These are phyloP conservation scores for Hemibates koningsi DNA, from an alignment of 2,113 vertebrate genomes.

Conservation along the genomic window DNA sequence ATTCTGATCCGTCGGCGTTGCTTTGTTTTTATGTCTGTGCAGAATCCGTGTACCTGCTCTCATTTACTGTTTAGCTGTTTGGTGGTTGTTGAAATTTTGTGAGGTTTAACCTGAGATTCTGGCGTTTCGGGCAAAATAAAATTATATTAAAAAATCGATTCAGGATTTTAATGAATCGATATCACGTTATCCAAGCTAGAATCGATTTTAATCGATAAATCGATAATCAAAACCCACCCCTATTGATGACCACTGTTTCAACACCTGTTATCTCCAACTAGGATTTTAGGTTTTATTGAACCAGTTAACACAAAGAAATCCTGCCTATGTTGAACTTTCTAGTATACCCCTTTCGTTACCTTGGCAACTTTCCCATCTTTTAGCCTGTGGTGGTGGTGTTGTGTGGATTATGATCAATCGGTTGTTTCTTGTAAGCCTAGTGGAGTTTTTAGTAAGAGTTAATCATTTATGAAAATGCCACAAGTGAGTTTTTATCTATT, in stretches of 20 bases:
- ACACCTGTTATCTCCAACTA: background rate
- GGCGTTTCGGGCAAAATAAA: fast-evolving
- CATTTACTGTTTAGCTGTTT: background rate
- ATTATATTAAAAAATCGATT: fast-evolving
- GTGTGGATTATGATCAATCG: background rate
- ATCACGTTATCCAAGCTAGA: background rate
- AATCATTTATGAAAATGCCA: background rate
- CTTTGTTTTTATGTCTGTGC: background rate
- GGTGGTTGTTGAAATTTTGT: background rate
- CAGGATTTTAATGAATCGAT: background rate
- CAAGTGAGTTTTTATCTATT: background rate
- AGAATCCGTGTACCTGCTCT: background rate
- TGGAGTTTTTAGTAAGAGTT: background rate
- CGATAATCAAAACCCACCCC: fast-evolving
- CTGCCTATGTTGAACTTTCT: background rate
- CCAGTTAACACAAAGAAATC: background rate
- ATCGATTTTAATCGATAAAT: background rate
- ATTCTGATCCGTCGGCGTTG: background rate
- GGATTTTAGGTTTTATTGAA: background rate
- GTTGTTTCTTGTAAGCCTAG: background rate
- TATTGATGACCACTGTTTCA: background rate
- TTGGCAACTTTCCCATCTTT: background rate
- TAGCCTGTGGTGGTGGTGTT: background rate
- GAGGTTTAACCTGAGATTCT: background rate
- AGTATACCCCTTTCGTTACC: background rate